Evolutionary conservation across 2,113 vertebrate genomes (phyloP).

Genomic region (Daubentonia madagascariensis): DNA sequence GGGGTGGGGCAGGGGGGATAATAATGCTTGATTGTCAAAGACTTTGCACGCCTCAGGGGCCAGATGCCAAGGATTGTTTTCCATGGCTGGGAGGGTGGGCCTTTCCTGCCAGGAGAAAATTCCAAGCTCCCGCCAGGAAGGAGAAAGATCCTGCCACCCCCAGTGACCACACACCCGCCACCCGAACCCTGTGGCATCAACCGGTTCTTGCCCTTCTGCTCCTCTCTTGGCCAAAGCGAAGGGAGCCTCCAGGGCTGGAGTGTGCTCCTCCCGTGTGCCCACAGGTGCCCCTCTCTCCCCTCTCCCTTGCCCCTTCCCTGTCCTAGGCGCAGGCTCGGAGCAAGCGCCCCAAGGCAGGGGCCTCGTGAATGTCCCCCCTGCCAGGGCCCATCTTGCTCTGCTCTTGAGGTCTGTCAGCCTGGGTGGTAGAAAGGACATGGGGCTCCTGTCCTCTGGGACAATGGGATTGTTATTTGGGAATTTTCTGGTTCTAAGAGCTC

Average conservation of each 20-base stretch:
- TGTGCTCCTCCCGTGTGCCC: background rate
- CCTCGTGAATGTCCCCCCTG: accelerated
- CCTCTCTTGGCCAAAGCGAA: background rate
- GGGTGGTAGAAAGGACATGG: background rate
- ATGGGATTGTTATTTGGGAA: background rate
- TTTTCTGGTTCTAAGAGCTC: background rate
- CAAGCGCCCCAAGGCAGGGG: background rate
- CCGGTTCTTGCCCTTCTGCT: background rate
- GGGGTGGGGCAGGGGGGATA: background rate
- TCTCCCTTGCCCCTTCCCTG: background rate
- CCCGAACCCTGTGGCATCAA: background rate
- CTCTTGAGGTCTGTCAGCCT: background rate
- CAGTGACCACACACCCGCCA: conserved; percentile 35
- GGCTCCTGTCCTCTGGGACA: background rate
- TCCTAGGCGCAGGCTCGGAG: background rate
- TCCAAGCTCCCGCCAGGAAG: conserved; percentile 39
- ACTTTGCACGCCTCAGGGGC: background rate
- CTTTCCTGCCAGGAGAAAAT: conserved; percentile 73
- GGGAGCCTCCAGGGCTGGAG: background rate
- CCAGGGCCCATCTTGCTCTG: background rate
- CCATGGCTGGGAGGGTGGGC: conserved; percentile 45
- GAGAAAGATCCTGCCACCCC: conserved; percentile 36
- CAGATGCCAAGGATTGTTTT: conserved; percentile 72
- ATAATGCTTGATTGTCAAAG: conserved; percentile 67
- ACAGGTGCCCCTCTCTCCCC: background rate